Evolutionary conservation across 37 sponge, comb jelly and placozoan genomes (phyloP).

Genomic region (Amphimedon queenslandica): DNA sequence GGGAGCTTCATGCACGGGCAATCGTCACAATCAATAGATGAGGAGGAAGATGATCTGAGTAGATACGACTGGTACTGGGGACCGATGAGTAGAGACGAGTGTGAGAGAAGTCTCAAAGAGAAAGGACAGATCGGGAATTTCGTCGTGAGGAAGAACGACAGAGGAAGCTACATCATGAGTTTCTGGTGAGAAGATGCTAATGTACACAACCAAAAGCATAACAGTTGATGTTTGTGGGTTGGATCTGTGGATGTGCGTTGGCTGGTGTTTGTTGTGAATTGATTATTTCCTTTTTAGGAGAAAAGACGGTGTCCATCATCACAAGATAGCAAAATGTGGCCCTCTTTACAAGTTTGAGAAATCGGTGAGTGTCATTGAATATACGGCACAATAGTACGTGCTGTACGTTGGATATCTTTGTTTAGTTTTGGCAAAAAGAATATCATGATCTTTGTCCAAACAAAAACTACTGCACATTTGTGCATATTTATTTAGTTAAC

Average conservation of each 20-base stretch:
- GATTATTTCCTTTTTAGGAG: conserved; percentile 24
- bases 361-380: conserved; percentile 46
- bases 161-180: conserved; percentile 50
- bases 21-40: not conserved
- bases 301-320: conserved; percentile 56
- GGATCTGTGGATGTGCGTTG: not conserved
- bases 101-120: conserved; percentile 28
- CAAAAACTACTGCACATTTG: no score
- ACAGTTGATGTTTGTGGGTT: not conserved
- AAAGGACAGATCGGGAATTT: conserved; percentile 58
- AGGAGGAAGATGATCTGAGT: conserved; percentile 3
- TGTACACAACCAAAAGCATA: not conserved
- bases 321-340: conserved; percentile 34
- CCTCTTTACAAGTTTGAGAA: conserved; percentile 38
- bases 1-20: not conserved
- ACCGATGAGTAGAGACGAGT: conserved; percentile 31
- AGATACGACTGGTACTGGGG: conserved; percentile 60
- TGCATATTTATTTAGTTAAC: no score
- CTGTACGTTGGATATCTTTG: no score
- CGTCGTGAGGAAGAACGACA: conserved; percentile 39
- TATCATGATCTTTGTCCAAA: no score
- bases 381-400: no score
- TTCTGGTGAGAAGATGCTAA: conserved; percentile 43
- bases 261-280: not conserved
- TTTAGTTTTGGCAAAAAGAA: no score